A percentile compares a stretch with the other conserved stretches of the same genome.
Evolutionary conservation across 2,888 invertebrate genomes (phyloP).

Genomic region (Caradrina clavipalpis): DNA sequence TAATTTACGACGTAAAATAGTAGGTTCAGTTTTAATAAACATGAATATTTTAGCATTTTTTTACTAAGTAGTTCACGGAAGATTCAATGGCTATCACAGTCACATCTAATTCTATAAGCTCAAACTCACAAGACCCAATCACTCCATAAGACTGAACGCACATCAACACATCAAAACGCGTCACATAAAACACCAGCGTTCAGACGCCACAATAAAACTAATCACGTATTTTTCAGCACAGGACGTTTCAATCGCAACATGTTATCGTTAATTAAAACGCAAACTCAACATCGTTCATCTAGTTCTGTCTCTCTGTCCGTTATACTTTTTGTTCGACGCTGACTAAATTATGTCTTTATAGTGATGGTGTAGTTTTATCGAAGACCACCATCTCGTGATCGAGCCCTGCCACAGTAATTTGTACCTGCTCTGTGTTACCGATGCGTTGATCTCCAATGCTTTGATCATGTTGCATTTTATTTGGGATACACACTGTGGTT

Average conservation of each 20-base stretch:
- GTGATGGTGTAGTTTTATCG: constrained; percentile 83
- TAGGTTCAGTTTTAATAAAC: no score
- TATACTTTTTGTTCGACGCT: constrained; percentile 83
- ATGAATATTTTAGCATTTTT: no score
- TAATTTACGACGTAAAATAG: no score
- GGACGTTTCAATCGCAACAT: constrained; percentile 82
- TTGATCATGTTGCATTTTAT: constrained; percentile 62
- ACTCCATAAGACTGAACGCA: constrained; percentile 29
- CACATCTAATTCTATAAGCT: background rate
- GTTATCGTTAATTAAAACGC: constrained; percentile 86
- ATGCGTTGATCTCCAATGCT: constrained; percentile 75
- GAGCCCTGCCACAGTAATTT: constrained; percentile 85
- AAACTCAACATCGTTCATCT: constrained; percentile 86
- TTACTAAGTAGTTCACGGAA: no score
- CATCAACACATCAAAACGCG: constrained; percentile 41
- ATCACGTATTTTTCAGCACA: constrained; percentile 73
- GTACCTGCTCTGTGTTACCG: constrained; percentile 85
- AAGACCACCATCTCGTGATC: constrained; percentile 86
- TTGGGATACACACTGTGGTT: constrained; percentile 45
- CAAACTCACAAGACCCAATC: background rate
- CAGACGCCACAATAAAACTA: constrained; percentile 69
- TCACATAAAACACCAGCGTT: constrained; percentile 55
- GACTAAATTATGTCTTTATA: constrained; percentile 90
- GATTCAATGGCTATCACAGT: no score
- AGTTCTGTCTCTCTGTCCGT: constrained; percentile 74